phyloP scores from a whole-genome alignment of 1,140 invertebrate genomes.

The Heliconius himera region DNA sequence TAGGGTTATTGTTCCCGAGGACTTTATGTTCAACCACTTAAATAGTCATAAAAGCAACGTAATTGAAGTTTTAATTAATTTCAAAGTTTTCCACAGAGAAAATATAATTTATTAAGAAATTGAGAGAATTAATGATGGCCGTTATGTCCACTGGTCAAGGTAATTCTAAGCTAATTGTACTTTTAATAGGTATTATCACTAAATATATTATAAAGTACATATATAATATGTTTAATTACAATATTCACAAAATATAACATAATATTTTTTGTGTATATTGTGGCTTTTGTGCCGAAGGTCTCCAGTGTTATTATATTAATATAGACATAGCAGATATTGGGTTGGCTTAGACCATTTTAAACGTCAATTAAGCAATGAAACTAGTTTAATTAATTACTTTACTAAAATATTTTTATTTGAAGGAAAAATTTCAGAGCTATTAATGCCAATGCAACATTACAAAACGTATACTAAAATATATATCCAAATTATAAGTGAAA shows the following conservation, averaged over 20 bases:
- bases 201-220: no score
- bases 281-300: no score
- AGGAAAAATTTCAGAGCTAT: background rate
- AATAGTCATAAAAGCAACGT: slow-evolving; percentile 13
- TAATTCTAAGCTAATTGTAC: no score
- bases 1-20: slow-evolving; percentile 11
- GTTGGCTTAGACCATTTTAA: no score
- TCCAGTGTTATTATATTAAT: no score
- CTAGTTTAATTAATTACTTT: background rate
- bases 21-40: slow-evolving; percentile 15
- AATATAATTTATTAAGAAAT: slow-evolving; percentile 7
- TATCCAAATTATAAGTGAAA: background rate
- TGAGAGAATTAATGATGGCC: background rate
- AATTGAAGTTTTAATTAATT: slow-evolving; percentile 11
- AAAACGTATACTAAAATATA: background rate
- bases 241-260: no score
- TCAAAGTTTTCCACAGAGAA: slow-evolving; percentile 5
- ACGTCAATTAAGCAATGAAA: no score
- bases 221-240: no score
- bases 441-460: background rate
- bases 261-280: no score
- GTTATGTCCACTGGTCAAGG: background rate
- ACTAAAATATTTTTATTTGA: no score
- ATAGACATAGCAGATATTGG: no score
- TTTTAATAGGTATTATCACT: no score